phyloP scores from a whole-genome alignment of 1,140 invertebrate species.

The Xylocopa sonorina region DNA sequence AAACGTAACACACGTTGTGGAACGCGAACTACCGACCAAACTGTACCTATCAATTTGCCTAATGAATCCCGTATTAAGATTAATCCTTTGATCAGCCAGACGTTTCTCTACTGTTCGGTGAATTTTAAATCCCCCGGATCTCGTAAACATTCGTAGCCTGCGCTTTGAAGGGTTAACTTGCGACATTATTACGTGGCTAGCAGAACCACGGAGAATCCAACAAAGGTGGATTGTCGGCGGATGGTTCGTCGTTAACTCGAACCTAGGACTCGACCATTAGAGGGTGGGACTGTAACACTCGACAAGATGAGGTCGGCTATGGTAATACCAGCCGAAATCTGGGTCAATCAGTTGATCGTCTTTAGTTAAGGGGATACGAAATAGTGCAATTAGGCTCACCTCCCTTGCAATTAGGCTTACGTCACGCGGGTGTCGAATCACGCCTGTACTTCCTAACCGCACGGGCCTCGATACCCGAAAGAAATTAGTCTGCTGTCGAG shows the following conservation, averaged over 20 bases:
- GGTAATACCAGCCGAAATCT: constrained; percentile 26
- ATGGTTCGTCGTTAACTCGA: background rate
- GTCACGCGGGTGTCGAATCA: constrained; percentile 38
- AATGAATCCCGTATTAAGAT: too few relatives aligned
- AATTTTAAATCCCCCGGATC: too few relatives aligned
- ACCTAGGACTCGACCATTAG: background rate
- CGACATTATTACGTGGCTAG: too few relatives aligned
- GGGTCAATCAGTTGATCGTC: constrained; percentile 52
- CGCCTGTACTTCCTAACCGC: background rate
- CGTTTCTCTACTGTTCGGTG: too few relatives aligned
- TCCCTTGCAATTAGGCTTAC: constrained; percentile 41
- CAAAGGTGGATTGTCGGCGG: background rate
- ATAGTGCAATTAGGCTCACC: constrained; percentile 49
- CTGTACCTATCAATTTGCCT: too few relatives aligned
- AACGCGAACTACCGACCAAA: too few relatives aligned
- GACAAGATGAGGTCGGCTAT: constrained; percentile 6
- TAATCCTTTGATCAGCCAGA: too few relatives aligned
- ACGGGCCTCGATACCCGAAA: background rate
- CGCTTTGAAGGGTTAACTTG: too few relatives aligned
- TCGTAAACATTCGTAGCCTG: too few relatives aligned
- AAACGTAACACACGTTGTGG: background rate
- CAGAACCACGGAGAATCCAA: too few relatives aligned
- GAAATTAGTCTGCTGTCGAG: background rate
- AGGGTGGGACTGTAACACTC: constrained; percentile 1
- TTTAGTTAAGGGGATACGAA: constrained; percentile 53